These are phyloP conservation scores for Sebastes aleutianus DNA, from an alignment of 2,797 vertebrate genomes.

Conservation along the genomic window DNA sequence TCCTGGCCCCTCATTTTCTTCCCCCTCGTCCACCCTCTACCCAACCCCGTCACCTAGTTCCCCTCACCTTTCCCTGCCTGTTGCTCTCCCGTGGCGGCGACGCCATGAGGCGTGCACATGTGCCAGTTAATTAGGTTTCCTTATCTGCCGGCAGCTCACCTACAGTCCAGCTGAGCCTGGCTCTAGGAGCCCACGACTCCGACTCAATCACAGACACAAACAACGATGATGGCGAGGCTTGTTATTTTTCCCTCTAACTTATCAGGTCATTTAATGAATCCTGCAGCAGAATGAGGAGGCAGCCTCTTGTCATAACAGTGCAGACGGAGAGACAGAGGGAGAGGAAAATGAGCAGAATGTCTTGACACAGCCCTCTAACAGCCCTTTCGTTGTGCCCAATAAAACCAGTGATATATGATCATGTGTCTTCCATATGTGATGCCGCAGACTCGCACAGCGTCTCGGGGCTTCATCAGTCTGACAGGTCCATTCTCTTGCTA, in stretches of 20 bases:
- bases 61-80: constrained; percentile 30
- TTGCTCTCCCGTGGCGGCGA: background rate
- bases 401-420: constrained; percentile 59
- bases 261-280: constrained; percentile 15
- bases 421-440: constrained; percentile 59
- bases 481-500: background rate
- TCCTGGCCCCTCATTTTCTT: background rate
- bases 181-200: background rate
- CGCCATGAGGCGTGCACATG: constrained; percentile 43
- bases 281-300: background rate
- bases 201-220: background rate
- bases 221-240: background rate
- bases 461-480: constrained; percentile 8
- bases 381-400: constrained; percentile 45
- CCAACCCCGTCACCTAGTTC: background rate
- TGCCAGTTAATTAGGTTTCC: constrained; percentile 42
- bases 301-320: background rate
- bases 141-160: constrained; percentile 46
- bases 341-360: constrained; percentile 29
- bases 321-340: background rate
- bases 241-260: background rate
- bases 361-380: constrained; percentile 37
- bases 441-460: background rate
- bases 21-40: background rate
- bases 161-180: background rate